A percentile compares a stretch with the other conserved stretches of the same genome.
Evolutionary conservation across 2,797 vertebrate genomes (phyloP).

Genomic region (Ceryle rudis): DNA sequence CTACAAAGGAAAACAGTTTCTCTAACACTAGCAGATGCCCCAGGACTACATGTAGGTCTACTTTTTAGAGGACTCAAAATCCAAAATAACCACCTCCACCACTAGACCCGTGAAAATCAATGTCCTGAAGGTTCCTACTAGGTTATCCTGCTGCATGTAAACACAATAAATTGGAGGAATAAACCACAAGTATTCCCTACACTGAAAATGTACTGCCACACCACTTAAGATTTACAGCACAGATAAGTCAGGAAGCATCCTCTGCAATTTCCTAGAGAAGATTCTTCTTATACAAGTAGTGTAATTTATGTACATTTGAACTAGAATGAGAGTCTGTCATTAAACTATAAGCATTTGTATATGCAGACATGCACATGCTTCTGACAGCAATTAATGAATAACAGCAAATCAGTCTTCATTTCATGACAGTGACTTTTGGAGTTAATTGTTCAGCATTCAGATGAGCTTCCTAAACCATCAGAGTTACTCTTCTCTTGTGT

Average conservation of each 20-base stretch:
- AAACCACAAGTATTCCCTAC: neutral
- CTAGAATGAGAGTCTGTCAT: neutral
- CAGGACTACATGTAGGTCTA: neutral
- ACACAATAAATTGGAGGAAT: neutral
- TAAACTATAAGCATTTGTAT: neutral
- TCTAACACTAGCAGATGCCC: neutral
- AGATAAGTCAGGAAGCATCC: neutral
- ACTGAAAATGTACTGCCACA: neutral
- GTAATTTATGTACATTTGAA: neutral
- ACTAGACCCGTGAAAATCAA: neutral
- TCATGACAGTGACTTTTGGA: neutral
- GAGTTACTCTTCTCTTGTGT: neutral
- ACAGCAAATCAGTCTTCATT: neutral
- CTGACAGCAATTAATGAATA: neutral
- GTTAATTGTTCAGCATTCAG: neutral
- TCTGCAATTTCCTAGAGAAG: neutral
- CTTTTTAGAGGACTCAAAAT: neutral
- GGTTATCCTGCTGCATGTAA: neutral
- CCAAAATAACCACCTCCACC: neutral
- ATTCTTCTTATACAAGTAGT: neutral
- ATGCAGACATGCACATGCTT: neutral
- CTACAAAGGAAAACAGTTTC: neutral
- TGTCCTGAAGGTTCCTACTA: neutral
- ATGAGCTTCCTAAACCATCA: neutral
- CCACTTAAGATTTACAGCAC: neutral